Base-by-base conservation (phyloP, 2,888 invertebrate genomes). In the Noctua fimbriata region DNA sequence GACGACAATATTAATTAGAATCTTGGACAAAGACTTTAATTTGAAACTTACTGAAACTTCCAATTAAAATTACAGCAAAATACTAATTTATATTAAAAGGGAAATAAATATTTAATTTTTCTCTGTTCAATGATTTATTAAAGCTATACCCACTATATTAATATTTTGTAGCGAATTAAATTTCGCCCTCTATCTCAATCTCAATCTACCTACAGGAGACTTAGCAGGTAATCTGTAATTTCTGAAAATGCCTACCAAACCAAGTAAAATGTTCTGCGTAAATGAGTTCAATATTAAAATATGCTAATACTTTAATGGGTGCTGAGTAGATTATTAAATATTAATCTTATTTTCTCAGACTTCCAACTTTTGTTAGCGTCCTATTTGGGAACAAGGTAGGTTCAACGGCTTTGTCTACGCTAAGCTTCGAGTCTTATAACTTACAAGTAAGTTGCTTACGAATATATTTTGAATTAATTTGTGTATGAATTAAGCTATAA, bases 61-160 rank as follows among this genome's bases (percentile, higher is more conserved):
- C 32, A 84, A 76, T 71, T 70, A 80, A 75, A 21, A 63, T 79
- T 18, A 12, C 58, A 82, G 70, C 9, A 63, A 73, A 52, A 74
- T 52, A 63, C 58, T 32, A 44, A 73, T 78, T 52, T 36, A 75
- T 76, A 73, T 66, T 49, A 58, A 65, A 81, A 60, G 16, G 9
- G 69, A 86, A 81, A 76, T 52, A 81, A 77, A 81, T 89, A 76
- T 83, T 81, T 81, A 73, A 76, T 76, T 32, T 32, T 1, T 63
- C 66, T 78, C 28, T 58, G 63, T 78, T 81, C 73, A 66, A 41
- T 83, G 81, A 85, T 83, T 87, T 86, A 85, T 82, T 74, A 81
- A 76, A 79, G 58, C 47, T 75, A 63, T 69, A 69, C n/a, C 55
- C 73, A 58, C 49, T 49, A 71, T 73, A 82, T 82, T 82, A 79